Conservation (phyloP, 2,113 vertebrate species). For the Kobus ellipsiprymnus region DNA sequence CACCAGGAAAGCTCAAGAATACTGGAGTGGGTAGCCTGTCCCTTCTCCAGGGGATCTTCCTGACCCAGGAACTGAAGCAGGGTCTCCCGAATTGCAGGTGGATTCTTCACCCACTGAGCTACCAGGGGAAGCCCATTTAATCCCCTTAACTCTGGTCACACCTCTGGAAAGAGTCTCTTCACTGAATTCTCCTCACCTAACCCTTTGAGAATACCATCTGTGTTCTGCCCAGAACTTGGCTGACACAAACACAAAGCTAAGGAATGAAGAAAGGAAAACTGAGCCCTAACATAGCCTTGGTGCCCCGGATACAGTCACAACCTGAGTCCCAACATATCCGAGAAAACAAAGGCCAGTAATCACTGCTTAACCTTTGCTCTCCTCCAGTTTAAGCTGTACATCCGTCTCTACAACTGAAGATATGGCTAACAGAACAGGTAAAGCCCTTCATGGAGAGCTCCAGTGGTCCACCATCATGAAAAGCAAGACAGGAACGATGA, state of each 20-base stretch:
- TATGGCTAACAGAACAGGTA: not conserved
- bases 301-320: not conserved
- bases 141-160: not conserved
- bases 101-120: not conserved
- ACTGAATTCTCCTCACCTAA: not conserved
- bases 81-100: not conserved
- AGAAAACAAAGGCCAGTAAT: not conserved
- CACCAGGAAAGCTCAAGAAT: not conserved
- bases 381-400: not conserved
- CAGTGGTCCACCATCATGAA: not conserved
- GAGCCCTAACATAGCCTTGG: not conserved
- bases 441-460: not conserved
- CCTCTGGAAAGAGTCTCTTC: not conserved
- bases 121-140: not conserved
- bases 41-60: not conserved
- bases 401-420: not conserved
- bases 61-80: rapidly evolving
- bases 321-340: not conserved
- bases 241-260: not conserved
- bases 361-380: not conserved
- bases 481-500: not conserved
- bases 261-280: not conserved
- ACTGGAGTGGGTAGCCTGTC: not conserved
- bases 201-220: not conserved
- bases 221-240: not conserved